Evolutionary conservation across 2,113 vertebrate genomes (phyloP).

Genomic region (Podiceps cristatus): DNA sequence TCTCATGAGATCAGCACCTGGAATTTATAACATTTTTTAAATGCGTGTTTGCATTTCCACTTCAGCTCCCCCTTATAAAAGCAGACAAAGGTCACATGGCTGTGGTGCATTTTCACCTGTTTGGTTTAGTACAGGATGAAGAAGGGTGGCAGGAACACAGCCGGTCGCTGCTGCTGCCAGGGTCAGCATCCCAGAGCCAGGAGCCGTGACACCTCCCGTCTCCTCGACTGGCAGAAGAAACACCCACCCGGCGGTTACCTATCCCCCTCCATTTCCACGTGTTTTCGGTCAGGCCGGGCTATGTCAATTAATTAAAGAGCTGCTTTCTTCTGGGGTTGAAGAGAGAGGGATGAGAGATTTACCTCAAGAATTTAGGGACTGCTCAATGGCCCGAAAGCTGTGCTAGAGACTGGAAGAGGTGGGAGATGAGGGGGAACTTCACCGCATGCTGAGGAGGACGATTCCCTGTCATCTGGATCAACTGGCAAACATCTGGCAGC

Average conservation of each 20-base stretch:
- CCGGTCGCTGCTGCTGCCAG: neutral
- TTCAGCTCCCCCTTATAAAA: neutral
- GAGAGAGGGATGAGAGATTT: neutral
- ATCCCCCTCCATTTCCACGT: neutral
- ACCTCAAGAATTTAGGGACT: neutral
- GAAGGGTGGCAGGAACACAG: rapidly evolving
- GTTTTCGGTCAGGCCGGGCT: neutral
- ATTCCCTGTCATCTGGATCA: neutral
- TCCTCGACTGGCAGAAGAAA: neutral
- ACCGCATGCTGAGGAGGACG: neutral
- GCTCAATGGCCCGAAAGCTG: neutral
- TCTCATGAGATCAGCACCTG: neutral
- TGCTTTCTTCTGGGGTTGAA: neutral
- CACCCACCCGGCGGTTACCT: too few relatives aligned
- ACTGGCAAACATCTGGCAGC: neutral
- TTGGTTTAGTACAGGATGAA: neutral
- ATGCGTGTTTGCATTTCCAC: neutral
- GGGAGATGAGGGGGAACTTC: neutral
- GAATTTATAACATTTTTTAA: neutral
- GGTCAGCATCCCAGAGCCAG: neutral
- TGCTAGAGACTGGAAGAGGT: neutral
- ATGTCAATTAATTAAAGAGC: neutral
- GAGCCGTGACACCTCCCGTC: neutral
- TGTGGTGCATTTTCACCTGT: neutral
- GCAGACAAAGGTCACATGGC: rapidly evolving